Evolutionary conservation across 2,888 invertebrate species (phyloP).

Genomic region (Monochamus alternatus): DNA sequence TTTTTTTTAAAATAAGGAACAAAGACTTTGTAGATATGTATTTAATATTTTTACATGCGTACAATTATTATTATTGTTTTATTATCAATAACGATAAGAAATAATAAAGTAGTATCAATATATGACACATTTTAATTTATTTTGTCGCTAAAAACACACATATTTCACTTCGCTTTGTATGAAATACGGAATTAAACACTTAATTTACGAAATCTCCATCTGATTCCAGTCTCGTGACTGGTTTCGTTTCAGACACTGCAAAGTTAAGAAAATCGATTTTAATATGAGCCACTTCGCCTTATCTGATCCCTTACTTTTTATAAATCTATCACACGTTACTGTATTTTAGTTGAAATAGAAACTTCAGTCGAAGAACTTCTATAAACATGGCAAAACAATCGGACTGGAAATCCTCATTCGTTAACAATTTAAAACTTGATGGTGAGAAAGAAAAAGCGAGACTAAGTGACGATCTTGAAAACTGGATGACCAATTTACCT

Average conservation of each 20-base stretch:
- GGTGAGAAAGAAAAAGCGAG: background rate
- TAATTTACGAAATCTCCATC: background rate
- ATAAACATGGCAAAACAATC: background rate
- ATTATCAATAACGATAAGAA: no score
- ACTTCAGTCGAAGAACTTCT: background rate
- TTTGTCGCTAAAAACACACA: no score
- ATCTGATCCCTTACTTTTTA: background rate
- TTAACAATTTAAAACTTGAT: background rate
- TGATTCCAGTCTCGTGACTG: background rate
- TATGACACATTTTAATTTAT: no score
- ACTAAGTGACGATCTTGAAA: constrained; percentile 72
- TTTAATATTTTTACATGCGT: no score
- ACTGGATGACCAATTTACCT: constrained; percentile 83
- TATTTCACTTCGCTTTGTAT: no score
- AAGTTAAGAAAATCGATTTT: constrained; percentile 10
- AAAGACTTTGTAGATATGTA: no score
- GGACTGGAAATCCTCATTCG: background rate
- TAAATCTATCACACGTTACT: background rate
- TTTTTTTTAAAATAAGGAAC: no score
- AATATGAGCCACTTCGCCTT: constrained; percentile 9
- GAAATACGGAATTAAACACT: no score
- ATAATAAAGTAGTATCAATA: no score
- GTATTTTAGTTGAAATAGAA: background rate
- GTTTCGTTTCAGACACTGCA: background rate
- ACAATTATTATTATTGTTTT: no score